phyloP scores from a whole-genome alignment of 2,113 vertebrate genomes.

The Pampusana beccarii region DNA sequence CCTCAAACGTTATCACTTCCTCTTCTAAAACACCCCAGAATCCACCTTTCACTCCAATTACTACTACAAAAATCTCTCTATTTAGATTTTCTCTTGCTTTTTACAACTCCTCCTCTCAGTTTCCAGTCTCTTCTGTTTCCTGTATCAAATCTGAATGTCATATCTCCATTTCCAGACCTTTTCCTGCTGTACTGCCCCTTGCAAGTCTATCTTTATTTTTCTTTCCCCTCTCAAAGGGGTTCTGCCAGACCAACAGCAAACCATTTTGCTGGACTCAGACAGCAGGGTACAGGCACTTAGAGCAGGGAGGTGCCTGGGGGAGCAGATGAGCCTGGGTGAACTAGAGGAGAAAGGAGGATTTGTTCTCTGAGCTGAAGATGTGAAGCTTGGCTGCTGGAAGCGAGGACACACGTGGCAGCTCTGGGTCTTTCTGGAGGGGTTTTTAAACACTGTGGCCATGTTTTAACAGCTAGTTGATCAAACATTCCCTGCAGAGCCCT shows the following conservation, averaged over 20 bases:
- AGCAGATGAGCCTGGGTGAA: background rate
- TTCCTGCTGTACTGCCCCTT: background rate
- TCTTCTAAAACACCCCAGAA: background rate
- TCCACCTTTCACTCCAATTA: background rate
- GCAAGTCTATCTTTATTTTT: background rate
- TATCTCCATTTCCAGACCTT: background rate
- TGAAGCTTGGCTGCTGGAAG: background rate
- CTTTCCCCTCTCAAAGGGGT: background rate
- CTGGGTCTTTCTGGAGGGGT: background rate
- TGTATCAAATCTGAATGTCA: background rate
- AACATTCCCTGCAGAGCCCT: background rate
- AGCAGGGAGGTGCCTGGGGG: too few species aligned
- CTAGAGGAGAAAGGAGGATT: background rate
- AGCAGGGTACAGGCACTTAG: background rate
- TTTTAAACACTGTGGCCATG: background rate
- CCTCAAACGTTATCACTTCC: background rate
- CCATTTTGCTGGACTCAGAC: background rate
- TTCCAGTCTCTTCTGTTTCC: background rate
- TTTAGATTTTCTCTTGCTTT: background rate
- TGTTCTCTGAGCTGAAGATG: background rate
- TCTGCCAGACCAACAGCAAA: background rate
- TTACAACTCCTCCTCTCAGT: background rate
- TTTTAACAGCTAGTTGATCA: background rate
- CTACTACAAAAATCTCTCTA: background rate
- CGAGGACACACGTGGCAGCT: background rate